These are phyloP conservation scores for Chaetodon trifasciatus DNA, from an alignment of 2,797 vertebrate genomes.

Conservation along the genomic window DNA sequence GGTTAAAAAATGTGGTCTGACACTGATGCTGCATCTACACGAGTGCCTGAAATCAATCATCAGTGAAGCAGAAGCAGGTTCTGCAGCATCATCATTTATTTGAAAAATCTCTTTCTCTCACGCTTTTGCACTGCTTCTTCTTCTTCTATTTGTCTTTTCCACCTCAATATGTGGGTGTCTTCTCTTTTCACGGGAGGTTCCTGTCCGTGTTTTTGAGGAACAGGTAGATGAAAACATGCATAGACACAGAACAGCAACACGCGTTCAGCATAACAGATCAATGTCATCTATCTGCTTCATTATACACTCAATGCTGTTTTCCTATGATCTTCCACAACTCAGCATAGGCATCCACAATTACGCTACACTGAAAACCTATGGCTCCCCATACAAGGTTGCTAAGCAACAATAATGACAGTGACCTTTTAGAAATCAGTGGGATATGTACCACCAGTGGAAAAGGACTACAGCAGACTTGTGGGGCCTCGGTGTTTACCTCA, in stretches of 20 bases:
- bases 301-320: constrained; percentile 20
- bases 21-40: constrained; percentile 6
- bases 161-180: background rate
- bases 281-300: background rate
- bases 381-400: constrained; percentile 84
- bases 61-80: constrained; percentile 1
- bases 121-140: background rate
- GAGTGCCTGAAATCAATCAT: constrained; percentile 8
- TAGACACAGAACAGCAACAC: background rate
- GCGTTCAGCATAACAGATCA: constrained; percentile 21
- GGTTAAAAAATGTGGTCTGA: constrained; percentile 6
- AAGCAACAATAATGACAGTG: constrained; percentile 90
- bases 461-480: constrained; percentile 66
- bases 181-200: background rate
- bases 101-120: constrained; percentile 13
- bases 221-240: constrained; percentile 1
- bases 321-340: constrained; percentile 32
- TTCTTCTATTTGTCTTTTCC: background rate
- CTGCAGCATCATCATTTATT: constrained; percentile 25
- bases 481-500: constrained; percentile 62
- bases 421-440: constrained; percentile 87
- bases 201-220: background rate
- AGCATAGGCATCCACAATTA: constrained; percentile 50
- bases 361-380: constrained; percentile 75
- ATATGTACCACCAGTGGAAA: constrained; percentile 73